Base-by-base conservation (phyloP, 2,797 vertebrate genomes). In the Hypotaenidia philippensis region DNA sequence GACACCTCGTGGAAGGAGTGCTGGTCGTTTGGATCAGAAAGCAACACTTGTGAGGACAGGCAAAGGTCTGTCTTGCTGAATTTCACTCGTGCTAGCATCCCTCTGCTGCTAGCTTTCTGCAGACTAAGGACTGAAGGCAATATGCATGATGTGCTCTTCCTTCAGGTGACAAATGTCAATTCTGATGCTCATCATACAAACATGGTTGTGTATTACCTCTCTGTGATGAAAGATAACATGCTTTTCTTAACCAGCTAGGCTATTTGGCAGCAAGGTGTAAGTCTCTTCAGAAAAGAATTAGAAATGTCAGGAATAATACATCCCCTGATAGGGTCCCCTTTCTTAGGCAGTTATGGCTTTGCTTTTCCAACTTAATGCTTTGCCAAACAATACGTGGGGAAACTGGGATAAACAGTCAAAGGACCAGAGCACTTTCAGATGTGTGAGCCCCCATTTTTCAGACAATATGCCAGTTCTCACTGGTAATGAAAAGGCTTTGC, bases 21-120 rank as follows among this genome's bases (percentile, higher is more conserved):
- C 56, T 68, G 60, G 22, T 10, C 60, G 29, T 6, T 25, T 68
- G 64, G 76, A 41, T 72, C 72, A 72, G 85, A 80, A 80, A 87
- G 57, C 63, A 69, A 41, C 25, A 8, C 17, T 34, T 45, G 38
- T 4, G 23, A 49, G 0, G 0, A n/a, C 0, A 87, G 49, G 45
- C 36, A 82, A 94, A 89, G 70, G 20, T 53, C 25, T 68, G 34
- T 83, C 61, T 71, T 61, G 77, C 53, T 41, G 41, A 23, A 34
- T 32, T 83, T 82, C 52, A 25, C 59, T 94, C 11, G 1, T 6
- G 23, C n/a, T 15, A 64, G 49, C 34, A 36, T 23, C 38, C 66
- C 22, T 50, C 44, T 17, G n/a, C 44, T 26, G 11, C 22, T 61
- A 21, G 57, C 32, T 59, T 52, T 4, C 78, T 57, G 44, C 75